phyloP scores from a whole-genome alignment of 64 coral and sea anemone genomes.

The Stichodactyla helianthus region DNA sequence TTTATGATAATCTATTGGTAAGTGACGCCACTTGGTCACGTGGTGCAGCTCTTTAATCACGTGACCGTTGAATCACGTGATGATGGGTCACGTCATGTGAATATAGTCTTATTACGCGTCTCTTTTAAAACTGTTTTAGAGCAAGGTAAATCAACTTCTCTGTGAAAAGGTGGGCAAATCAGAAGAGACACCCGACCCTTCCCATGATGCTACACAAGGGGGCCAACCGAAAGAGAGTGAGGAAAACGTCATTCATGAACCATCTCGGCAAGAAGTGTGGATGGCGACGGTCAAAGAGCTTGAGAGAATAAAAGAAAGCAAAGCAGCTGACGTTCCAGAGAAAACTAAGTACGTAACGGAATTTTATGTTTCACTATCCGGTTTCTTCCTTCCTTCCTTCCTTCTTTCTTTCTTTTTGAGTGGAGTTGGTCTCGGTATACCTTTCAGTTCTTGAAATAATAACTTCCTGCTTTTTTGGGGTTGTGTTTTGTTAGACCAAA shows the following conservation, averaged over 20 bases:
- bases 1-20: slow-evolving; percentile 83
- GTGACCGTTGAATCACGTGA: neutral
- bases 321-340: neutral
- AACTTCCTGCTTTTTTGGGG: too few species aligned
- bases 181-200: neutral
- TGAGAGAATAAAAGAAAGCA: slow-evolving; percentile 64
- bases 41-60: neutral
- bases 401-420: too few species aligned
- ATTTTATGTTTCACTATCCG: neutral
- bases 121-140: neutral
- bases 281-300: slow-evolving; percentile 81
- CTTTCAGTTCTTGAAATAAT: too few species aligned
- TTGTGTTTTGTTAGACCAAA: neutral
- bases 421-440: too few species aligned
- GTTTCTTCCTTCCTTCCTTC: too few species aligned
- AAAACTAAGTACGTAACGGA: neutral
- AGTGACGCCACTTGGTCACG: neutral
- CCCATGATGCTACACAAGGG: neutral
- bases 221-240: neutral
- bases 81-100: neutral
- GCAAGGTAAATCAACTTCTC: slow-evolving; percentile 45
- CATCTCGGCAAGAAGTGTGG: slow-evolving; percentile 78
- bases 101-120: too few species aligned
- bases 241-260: slow-evolving; percentile 8
- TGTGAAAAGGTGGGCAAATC: slow-evolving; percentile 4